Evolutionary conservation across 2,888 invertebrate species (phyloP).

Genomic region (Stictocephala bisonia): DNA sequence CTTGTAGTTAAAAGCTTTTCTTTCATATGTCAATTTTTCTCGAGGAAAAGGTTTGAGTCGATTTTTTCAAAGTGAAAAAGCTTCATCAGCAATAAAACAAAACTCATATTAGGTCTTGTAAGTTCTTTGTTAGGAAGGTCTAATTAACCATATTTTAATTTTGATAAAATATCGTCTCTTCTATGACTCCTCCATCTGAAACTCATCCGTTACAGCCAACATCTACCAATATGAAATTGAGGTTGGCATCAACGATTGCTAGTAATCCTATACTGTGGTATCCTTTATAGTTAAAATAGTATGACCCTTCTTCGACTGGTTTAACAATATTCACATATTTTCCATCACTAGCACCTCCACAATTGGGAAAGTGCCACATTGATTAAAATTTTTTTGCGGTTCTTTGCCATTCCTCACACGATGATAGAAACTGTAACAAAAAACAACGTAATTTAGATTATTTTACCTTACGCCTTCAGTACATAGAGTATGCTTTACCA

Average conservation of each 20-base stretch:
- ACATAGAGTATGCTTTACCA: neutral
- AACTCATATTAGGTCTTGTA: constrained; percentile 18
- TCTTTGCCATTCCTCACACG: constrained; percentile 6
- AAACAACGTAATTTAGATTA: neutral
- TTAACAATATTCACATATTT: constrained; percentile 3
- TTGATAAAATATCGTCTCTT: neutral
- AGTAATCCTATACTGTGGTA: constrained; percentile 12
- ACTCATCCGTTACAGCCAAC: constrained; percentile 23
- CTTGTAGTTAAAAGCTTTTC: neutral
- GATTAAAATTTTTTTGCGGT: neutral
- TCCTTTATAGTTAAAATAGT: constrained; percentile 12
- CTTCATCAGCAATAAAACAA: constrained; percentile 39
- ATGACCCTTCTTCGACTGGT: neutral
- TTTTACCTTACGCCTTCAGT: no score
- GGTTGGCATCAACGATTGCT: constrained; percentile 21
- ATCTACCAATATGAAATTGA: constrained; percentile 3
- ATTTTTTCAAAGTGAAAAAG: constrained; percentile 24
- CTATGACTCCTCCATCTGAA: constrained; percentile 17
- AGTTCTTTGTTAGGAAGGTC: constrained; percentile 4
- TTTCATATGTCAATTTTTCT: neutral
- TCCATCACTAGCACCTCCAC: constrained; percentile 11
- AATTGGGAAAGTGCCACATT: constrained; percentile 30
- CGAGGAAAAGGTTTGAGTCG: constrained; percentile 4
- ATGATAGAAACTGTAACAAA: constrained; percentile 23
- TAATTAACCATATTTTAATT: constrained; percentile 4